Percentiles rank a stretch among this genome's conserved stretches.
phyloP scores from a whole-genome alignment of 2,113 vertebrate species.

The Numida meleagris region DNA sequence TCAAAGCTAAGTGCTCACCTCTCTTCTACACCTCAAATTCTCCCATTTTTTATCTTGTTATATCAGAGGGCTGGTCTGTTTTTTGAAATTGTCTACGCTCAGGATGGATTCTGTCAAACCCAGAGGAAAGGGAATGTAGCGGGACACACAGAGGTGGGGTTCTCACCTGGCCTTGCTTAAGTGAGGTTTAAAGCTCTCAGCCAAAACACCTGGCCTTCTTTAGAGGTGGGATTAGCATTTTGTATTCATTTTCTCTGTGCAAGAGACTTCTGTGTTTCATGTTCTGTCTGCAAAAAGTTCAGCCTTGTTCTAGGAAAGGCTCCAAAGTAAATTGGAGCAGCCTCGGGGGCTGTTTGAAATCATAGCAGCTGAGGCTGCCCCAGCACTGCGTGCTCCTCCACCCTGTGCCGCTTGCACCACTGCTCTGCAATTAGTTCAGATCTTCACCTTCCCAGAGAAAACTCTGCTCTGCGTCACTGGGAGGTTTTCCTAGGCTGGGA shows the following conservation, averaged over 20 bases:
- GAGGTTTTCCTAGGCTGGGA: background rate
- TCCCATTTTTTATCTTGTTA: background rate
- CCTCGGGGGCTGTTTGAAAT: constrained; percentile 51
- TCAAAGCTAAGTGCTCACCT: background rate
- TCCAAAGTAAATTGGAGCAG: constrained; percentile 60
- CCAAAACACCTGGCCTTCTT: constrained; percentile 27
- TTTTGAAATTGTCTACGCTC: background rate
- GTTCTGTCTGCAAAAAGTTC: constrained; percentile 36
- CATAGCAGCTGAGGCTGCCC: constrained; percentile 42
- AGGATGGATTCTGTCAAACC: background rate
- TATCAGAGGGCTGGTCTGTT: background rate
- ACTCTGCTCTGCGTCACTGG: background rate
- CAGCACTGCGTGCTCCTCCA: background rate
- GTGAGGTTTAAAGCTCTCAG: background rate
- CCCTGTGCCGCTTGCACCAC: background rate
- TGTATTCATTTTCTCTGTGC: background rate
- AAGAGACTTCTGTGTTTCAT: constrained; percentile 33
- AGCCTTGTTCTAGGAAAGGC: constrained; percentile 58
- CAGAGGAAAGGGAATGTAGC: background rate
- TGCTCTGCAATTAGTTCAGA: background rate
- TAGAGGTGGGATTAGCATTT: background rate
- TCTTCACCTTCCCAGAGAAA: background rate
- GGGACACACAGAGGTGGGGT: constrained; percentile 19
- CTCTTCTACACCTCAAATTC: constrained; percentile 4
- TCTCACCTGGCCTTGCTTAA: constrained; percentile 23